These are phyloP conservation scores for Parus major DNA, from an alignment of 2,113 vertebrate genomes.

Conservation along the genomic window DNA sequence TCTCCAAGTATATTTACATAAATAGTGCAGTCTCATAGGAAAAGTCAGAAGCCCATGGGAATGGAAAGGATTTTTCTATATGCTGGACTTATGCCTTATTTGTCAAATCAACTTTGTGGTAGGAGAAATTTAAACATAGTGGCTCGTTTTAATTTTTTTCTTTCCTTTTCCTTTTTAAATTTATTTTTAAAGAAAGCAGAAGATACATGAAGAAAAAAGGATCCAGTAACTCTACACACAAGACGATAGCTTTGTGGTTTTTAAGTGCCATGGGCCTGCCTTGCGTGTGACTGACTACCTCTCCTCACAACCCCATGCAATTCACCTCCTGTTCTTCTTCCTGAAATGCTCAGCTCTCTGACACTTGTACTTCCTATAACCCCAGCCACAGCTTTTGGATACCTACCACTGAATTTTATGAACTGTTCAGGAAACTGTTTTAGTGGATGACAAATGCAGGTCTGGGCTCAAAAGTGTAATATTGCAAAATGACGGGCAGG, in stretches of 20 bases:
- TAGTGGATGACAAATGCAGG: not conserved
- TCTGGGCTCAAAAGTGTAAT: constrained; percentile 40
- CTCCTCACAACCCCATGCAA: not conserved
- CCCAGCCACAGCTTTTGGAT: not conserved
- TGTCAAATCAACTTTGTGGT: constrained; percentile 51
- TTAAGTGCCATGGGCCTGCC: constrained; percentile 16
- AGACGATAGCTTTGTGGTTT: constrained; percentile 17
- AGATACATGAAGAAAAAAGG: not conserved
- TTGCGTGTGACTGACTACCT: not conserved
- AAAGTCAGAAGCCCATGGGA: constrained; percentile 66
- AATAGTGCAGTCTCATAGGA: constrained; percentile 72
- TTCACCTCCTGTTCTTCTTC: not conserved
- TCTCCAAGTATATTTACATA: constrained; percentile 78
- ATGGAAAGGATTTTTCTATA: constrained; percentile 45
- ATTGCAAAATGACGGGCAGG: constrained; percentile 41
- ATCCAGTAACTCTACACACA: constrained; percentile 42
- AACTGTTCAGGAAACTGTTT: not conserved
- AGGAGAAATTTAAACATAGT: constrained; percentile 61
- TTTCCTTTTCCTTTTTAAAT: not conserved
- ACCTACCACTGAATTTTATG: not conserved
- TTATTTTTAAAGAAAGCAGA: not conserved
- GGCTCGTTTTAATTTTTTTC: not conserved
- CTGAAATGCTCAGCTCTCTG: not conserved
- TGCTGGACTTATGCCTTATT: constrained; percentile 36
- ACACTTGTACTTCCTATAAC: not conserved